phyloP scores from a whole-genome alignment of 2,113 vertebrate species.

The Aix galericulata region DNA sequence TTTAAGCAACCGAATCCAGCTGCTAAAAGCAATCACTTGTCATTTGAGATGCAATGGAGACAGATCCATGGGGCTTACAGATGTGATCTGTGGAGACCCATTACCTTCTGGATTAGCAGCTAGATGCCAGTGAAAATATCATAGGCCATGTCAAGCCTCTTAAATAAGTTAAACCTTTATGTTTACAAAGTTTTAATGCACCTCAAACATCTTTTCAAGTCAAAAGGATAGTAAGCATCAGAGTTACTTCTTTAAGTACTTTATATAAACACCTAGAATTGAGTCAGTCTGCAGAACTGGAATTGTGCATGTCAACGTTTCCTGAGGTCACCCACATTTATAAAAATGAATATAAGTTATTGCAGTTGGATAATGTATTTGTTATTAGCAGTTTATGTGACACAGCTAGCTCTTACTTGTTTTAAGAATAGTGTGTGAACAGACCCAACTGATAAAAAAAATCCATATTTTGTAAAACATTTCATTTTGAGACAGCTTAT shows the following conservation, averaged over 20 bases:
- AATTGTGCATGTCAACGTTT: not conserved
- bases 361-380: not conserved
- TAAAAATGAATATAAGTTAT: not conserved
- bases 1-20: not conserved
- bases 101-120: not conserved
- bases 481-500: not conserved
- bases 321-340: not conserved
- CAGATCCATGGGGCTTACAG: not conserved
- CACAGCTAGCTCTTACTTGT: not conserved
- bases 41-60: not conserved
- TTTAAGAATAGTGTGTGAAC: not conserved
- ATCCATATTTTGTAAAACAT: not conserved
- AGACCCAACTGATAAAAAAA: not conserved
- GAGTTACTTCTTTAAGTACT: not conserved
- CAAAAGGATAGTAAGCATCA: not conserved
- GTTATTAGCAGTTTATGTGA: not conserved
- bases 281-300: not conserved
- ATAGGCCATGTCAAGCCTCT: not conserved
- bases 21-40: not conserved
- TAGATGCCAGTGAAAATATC: not conserved
- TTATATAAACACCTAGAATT: not conserved
- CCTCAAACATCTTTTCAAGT: not conserved
- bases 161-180: not conserved
- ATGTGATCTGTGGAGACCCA: fast-evolving
- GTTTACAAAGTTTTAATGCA: not conserved